These are phyloP conservation scores for Tetramorium bicarinatum DNA, from an alignment of 2,888 invertebrate species.

Conservation along the genomic window DNA sequence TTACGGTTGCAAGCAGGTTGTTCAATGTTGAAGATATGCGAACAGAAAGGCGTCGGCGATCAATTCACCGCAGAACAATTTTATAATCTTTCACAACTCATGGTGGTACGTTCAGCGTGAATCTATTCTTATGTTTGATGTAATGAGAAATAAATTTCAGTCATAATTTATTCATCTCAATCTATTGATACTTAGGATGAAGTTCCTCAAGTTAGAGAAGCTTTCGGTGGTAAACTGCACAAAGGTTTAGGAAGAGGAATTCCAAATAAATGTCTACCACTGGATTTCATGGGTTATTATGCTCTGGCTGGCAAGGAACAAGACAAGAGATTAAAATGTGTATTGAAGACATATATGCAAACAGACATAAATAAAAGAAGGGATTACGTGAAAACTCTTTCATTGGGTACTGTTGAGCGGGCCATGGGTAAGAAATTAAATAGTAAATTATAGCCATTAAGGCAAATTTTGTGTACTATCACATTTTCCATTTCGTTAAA, in stretches of 20 bases:
- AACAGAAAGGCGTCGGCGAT: conserved; percentile 98
- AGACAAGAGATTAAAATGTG: conserved; percentile 91
- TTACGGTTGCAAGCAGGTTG: conserved; percentile 96
- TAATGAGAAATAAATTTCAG: background rate
- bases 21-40: conserved; percentile 98
- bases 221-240: conserved; percentile 96
- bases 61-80: conserved; percentile 98
- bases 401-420: conserved; percentile 89
- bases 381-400: conserved; percentile 96
- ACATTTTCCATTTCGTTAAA: conserved; percentile 7
- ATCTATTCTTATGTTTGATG: conserved; percentile 12
- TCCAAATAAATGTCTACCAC: conserved; percentile 95
- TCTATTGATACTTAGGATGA: conserved; percentile 88
- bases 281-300: conserved; percentile 99
- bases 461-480: conserved; percentile 31
- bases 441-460: conserved; percentile 62
- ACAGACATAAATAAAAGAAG: conserved; percentile 95
- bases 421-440: conserved; percentile 83
- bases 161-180: conserved; percentile 9
- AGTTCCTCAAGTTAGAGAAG: conserved; percentile 95
- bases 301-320: conserved; percentile 96
- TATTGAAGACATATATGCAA: conserved; percentile 93
- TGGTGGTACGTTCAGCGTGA: conserved; percentile 90
- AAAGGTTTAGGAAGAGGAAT: conserved; percentile 94
- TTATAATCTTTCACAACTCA: conserved; percentile 96